These are phyloP conservation scores for Argentina silus DNA, from an alignment of 2,797 vertebrate species.

Conservation along the genomic window DNA sequence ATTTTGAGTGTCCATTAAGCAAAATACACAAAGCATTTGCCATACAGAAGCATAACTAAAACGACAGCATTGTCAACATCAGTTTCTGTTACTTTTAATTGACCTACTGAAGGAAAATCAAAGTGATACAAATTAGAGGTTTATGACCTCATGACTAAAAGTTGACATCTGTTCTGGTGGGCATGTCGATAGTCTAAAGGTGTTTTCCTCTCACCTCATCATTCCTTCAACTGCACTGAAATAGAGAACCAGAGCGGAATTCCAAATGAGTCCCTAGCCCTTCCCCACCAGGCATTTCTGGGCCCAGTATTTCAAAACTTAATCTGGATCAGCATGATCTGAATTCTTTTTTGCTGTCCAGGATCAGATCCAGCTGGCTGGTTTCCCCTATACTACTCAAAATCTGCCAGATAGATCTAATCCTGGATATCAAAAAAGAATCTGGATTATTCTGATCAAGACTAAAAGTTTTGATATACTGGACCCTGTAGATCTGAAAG, in stretches of 20 bases:
- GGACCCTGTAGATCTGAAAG: too few species aligned
- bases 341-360: neutral
- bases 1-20: neutral
- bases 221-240: neutral
- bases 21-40: neutral
- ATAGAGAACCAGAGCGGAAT: too few species aligned
- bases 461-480: too few species aligned
- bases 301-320: too few species aligned
- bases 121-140: conserved; percentile 10
- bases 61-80: conserved; percentile 45
- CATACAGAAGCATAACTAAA: conserved; percentile 55
- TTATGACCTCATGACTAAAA: conserved; percentile 26
- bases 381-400: too few species aligned
- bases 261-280: too few species aligned
- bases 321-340: neutral
- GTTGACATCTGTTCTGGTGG: conserved; percentile 12
- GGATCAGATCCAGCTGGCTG: too few species aligned
- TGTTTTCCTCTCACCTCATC: neutral
- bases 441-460: too few species aligned
- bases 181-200: conserved; percentile 19
- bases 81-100: conserved; percentile 30
- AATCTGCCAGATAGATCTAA: too few species aligned
- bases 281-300: too few species aligned
- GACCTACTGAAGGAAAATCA: conserved; percentile 24
- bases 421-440: too few species aligned